Evolutionary conservation across 2,113 vertebrate genomes (phyloP).

Genomic region (Heloderma charlesbogerti): DNA sequence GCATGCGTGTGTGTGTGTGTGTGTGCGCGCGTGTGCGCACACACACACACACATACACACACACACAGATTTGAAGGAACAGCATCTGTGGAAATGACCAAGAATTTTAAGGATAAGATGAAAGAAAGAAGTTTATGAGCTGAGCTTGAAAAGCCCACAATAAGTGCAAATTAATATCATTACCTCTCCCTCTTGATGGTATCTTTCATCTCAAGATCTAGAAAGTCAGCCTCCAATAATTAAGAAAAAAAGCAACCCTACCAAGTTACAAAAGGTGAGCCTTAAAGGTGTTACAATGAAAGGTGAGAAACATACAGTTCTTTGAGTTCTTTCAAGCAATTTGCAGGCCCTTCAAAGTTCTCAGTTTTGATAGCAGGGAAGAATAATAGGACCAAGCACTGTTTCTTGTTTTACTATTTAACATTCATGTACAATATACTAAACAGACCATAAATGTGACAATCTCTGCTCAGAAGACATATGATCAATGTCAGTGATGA

Average conservation of each 20-base stretch:
- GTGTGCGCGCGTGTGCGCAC: too few species aligned
- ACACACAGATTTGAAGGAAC: neutral
- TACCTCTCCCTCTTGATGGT: neutral
- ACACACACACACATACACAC: neutral
- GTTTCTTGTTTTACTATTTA: neutral
- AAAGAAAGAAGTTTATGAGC: neutral
- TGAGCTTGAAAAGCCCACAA: neutral
- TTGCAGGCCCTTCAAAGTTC: neutral
- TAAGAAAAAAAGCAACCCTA: neutral
- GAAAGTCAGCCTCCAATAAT: neutral
- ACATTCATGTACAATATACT: neutral
- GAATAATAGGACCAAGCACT: neutral
- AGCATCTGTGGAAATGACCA: neutral
- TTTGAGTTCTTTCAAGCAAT: neutral
- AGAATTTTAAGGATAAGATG: constrained; percentile 4
- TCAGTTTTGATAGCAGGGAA: neutral
- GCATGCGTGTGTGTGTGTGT: too few species aligned
- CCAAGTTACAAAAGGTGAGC: neutral
- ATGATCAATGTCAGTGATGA: too few species aligned
- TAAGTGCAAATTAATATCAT: constrained; percentile 4
- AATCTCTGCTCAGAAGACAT: neutral
- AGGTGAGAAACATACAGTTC: neutral
- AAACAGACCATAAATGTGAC: neutral
- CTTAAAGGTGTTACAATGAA: neutral
- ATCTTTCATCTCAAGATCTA: neutral